phyloP scores from a whole-genome alignment of 2,113 vertebrate species.

The Lepus europaeus region DNA sequence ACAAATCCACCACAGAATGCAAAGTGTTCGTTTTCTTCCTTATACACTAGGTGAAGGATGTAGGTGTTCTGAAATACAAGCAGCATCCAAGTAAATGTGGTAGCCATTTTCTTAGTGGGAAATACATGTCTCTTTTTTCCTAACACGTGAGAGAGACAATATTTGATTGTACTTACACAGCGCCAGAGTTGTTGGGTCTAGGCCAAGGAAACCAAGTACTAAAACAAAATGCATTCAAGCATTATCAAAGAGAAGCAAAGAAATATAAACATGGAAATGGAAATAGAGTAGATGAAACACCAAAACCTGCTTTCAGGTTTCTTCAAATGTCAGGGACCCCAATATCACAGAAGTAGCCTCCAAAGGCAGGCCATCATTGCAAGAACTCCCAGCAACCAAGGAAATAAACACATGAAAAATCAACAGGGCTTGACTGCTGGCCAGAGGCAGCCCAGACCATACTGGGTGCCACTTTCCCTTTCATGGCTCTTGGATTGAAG shows the following conservation, averaged over 20 bases:
- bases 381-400: background rate
- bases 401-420: background rate
- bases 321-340: background rate
- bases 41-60: background rate
- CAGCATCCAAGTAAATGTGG: background rate
- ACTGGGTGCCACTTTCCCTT: background rate
- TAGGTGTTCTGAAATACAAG: background rate
- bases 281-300: background rate
- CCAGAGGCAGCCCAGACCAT: background rate
- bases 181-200: background rate
- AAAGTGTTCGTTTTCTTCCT: constrained; percentile 1
- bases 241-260: constrained; percentile 15
- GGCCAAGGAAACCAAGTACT: background rate
- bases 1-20: background rate
- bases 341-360: background rate
- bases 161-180: constrained; percentile 51
- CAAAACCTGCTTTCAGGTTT: background rate
- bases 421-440: background rate
- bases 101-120: constrained; percentile 11
- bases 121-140: background rate
- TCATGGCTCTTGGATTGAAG: background rate
- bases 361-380: background rate
- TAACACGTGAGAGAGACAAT: constrained; percentile 27
- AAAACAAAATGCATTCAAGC: background rate
- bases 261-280: background rate